A percentile compares a stretch with the other conserved stretches of the same genome.
Evolutionary conservation across 2,113 vertebrate species (phyloP).

Genomic region (Elanus axillaris): DNA sequence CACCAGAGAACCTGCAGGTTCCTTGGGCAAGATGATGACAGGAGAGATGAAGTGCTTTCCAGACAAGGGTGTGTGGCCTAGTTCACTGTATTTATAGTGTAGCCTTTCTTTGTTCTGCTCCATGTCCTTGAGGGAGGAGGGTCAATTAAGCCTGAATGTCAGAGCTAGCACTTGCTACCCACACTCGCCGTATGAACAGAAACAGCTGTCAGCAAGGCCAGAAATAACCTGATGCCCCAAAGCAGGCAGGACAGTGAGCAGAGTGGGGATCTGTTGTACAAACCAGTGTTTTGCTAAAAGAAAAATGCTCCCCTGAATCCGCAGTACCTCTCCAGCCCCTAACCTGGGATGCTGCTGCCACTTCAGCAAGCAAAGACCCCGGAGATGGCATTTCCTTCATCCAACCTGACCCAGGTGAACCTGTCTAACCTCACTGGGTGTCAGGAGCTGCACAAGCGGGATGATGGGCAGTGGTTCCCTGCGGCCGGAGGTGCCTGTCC

Average conservation of each 20-base stretch:
- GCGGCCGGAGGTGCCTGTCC: accelerated
- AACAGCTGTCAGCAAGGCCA: background rate
- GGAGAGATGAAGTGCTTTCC: background rate
- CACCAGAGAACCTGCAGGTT: background rate
- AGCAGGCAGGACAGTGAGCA: background rate
- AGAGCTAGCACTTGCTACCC: background rate
- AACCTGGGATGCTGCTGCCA: accelerated
- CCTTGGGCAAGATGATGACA: accelerated
- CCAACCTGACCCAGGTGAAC: background rate
- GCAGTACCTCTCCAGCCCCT: background rate
- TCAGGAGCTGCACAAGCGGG: accelerated
- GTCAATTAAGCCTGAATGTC: background rate
- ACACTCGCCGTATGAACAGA: background rate
- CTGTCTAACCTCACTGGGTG: background rate
- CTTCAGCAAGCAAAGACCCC: background rate
- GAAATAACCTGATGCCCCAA: background rate
- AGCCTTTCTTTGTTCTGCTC: background rate
- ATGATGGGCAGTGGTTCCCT: accelerated
- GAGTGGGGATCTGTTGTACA: background rate
- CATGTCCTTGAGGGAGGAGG: background rate
- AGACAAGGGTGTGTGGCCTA: background rate
- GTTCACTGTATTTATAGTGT: background rate
- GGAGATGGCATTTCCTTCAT: background rate
- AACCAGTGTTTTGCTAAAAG: background rate
- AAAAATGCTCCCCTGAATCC: accelerated